Percentiles rank a stretch among this genome's conserved stretches.
These are phyloP conservation scores for Eugnorisma glareosa DNA, from an alignment of 2,888 invertebrate species.

Conservation along the genomic window DNA sequence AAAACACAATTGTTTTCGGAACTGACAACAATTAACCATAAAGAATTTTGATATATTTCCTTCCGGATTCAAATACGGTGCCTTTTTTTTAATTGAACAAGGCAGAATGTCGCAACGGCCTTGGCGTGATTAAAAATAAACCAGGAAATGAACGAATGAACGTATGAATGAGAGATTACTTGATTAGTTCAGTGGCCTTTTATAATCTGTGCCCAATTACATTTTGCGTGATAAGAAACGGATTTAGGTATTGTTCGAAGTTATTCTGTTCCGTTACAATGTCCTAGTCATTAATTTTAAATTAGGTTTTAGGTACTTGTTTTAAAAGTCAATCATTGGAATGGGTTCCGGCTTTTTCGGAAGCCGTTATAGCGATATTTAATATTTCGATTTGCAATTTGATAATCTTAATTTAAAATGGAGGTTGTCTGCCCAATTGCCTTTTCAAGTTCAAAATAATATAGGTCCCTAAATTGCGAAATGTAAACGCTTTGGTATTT, in stretches of 20 bases:
- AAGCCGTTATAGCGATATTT: slow-evolving; percentile 43
- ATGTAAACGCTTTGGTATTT: background rate
- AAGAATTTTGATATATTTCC: slow-evolving; percentile 57
- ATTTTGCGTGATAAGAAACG: slow-evolving; percentile 64
- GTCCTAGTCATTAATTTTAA: slow-evolving; percentile 66
- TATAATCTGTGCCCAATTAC: slow-evolving; percentile 68
- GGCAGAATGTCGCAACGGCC: slow-evolving; percentile 66
- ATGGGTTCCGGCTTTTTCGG: slow-evolving; percentile 62
- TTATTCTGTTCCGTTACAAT: slow-evolving; percentile 63
- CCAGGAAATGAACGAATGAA: slow-evolving; percentile 70
- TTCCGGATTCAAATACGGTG: slow-evolving; percentile 59
- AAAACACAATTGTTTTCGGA: slow-evolving; percentile 66
- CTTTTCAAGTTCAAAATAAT: slow-evolving; percentile 25
- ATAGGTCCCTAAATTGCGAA: background rate
- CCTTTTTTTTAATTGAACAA: slow-evolving; percentile 43
- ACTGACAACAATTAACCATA: slow-evolving; percentile 50
- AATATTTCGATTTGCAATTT: slow-evolving; percentile 48
- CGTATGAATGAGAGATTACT: slow-evolving; percentile 63
- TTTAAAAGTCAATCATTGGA: slow-evolving; percentile 54
- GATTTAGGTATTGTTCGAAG: slow-evolving; percentile 61
- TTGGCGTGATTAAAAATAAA: slow-evolving; percentile 71
- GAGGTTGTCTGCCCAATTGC: slow-evolving; percentile 30
- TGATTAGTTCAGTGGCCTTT: slow-evolving; percentile 70
- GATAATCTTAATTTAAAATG: slow-evolving; percentile 56
- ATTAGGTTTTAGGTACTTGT: slow-evolving; percentile 53